These are phyloP conservation scores for Hiodon tergisus DNA, from an alignment of 2,113 vertebrate species.

Conservation along the genomic window DNA sequence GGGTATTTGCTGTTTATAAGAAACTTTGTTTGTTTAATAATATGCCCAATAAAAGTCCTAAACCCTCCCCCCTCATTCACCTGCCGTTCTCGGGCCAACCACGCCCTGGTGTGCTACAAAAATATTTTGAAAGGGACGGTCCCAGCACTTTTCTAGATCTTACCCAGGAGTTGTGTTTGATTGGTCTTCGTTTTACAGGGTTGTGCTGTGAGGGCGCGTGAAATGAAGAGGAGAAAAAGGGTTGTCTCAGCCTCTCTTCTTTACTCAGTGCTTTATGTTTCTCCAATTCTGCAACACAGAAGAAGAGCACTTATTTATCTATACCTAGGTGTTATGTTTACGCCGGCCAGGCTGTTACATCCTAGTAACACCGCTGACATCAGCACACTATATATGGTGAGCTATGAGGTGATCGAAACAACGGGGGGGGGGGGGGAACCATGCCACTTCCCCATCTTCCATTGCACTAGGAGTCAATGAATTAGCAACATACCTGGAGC, in stretches of 20 bases:
- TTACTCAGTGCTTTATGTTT: conserved; percentile 37
- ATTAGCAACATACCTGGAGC: conserved; percentile 37
- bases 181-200: conserved; percentile 52
- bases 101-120: too few relatives aligned
- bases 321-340: too few relatives aligned
- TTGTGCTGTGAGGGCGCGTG: conserved; percentile 58
- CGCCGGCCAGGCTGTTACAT: neutral
- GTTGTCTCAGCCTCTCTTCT: conserved; percentile 52
- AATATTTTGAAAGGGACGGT: too few relatives aligned
- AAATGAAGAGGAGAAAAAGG: conserved; percentile 57
- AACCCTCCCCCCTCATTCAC: too few relatives aligned
- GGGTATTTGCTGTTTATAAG: too few relatives aligned
- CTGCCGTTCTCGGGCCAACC: too few relatives aligned
- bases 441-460: neutral
- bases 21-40: too few relatives aligned
- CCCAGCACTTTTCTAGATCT: neutral
- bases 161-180: conserved; percentile 72
- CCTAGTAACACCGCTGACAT: neutral
- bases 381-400: neutral
- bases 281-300: conserved; percentile 38
- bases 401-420: neutral
- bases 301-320: neutral
- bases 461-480: conserved; percentile 9
- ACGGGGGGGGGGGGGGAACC: neutral
- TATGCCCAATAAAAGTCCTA: too few relatives aligned